phyloP scores from a whole-genome alignment of 2,113 vertebrate species.

The Carettochelys insculpta region DNA sequence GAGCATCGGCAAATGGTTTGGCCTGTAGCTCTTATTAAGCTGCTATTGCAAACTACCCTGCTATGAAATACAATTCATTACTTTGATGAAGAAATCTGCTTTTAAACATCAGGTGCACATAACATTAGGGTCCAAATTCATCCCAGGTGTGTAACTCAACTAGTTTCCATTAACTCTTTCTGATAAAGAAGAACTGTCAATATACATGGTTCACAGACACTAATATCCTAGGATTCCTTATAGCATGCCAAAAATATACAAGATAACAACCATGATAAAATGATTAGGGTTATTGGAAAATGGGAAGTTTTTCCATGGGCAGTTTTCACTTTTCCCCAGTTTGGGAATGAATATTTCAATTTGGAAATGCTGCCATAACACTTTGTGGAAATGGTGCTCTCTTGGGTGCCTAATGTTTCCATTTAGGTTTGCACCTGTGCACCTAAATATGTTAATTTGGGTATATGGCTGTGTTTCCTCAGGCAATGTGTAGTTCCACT shows the following conservation, averaged over 20 bases:
- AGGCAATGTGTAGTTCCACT: too few species aligned
- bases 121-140: background rate
- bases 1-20: slow-evolving; percentile 15
- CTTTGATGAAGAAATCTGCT: slow-evolving; percentile 14
- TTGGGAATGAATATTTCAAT: rapidly evolving
- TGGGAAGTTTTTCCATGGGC: background rate
- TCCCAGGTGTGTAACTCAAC: background rate
- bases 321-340: background rate
- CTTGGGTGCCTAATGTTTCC: background rate
- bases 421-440: too few species aligned
- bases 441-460: too few species aligned
- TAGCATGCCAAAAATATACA: background rate
- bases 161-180: background rate
- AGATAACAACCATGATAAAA: background rate
- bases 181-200: background rate
- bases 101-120: slow-evolving; percentile 4
- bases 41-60: background rate
- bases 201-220: background rate
- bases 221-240: background rate
- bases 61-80: background rate
- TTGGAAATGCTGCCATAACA: background rate
- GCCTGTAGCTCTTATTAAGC: background rate
- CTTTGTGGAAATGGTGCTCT: background rate
- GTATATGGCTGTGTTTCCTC: too few species aligned
- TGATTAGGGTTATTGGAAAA: background rate